Base-by-base conservation (phyloP, 2,888 invertebrate genomes). In the Pyrocoelia pectoralis region DNA sequence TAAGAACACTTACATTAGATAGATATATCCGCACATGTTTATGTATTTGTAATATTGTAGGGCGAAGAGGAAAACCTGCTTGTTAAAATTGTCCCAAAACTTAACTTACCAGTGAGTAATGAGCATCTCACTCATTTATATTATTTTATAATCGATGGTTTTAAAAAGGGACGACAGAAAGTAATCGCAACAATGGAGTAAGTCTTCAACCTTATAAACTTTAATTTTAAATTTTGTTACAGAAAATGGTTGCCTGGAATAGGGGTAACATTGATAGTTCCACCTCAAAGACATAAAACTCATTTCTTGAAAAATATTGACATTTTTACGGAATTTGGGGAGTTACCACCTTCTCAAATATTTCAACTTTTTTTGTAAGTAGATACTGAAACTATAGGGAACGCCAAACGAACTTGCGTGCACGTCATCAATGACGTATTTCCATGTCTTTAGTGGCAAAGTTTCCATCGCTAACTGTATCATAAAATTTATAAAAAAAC, bases 161-260 rank as follows among this genome's bases (percentile, higher is more conserved):
- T 87, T 77, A 81, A 85, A 49, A 85, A 85, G 28, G 85, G 88
- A 56, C 82, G 81, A 6, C 86, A 83, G 51, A 84, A 84, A 72
- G 81, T 93, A 8, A 90, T 93, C 76, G 89, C 90, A 9, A 85
- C 87, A 77, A 75, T 93, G 65, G 93, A 93, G 92, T 91, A 81
- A 86, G 89, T 85, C 43, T 14, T n/a, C 24, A 28, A 55, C 9
- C 29, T 15, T 14, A 10, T 58, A 29, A 38, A 19, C 12, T 52
- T 18, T 15, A 55, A 28, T n/a, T 41, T 58, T 33, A 57, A 51
- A 43, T 48, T 66, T 53, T 52, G 62, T 76, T 76, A 28, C 63
- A 88, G 88, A 71, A 88, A 87, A 77, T 90, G 89, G 88, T 84
- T 91, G 65, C 92, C 93, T 0, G 88, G 88, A 1, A 90, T 90